Evolutionary conservation across 92 coral and sea anemone genomes (phyloP), one percentile per base, ranked within the genome.

Genomic region (Anthopleura xanthogrammica): DNA sequence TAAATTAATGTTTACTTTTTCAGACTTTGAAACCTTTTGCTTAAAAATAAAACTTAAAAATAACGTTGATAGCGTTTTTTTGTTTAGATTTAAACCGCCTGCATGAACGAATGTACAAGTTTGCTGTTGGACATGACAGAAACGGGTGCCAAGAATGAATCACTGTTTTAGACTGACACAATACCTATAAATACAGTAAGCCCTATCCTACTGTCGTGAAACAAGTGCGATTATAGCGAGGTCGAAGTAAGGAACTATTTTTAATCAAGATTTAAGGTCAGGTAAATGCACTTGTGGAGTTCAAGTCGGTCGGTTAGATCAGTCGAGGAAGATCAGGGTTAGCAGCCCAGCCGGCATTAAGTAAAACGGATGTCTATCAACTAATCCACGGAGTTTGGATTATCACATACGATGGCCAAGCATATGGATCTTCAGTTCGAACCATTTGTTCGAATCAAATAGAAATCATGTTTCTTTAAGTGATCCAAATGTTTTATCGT

Each of bases 321-420:
- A 46, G 50, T 55, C 36, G 29, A 80, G 55, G 50, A 20, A 22
- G 76, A 60, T 62, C 17, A 17, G 41, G 24, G 23, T 56, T 36
- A 46, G 43, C 42, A 78, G 66, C 82, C 56, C 42, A 78, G 66
- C 82, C 56, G 46, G 72, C 83, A 71, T 62, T 62, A 72, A 80
- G 70, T 71, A 72, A 81, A 58, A 48, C 39, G 56, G 41, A 72
- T 41, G 83, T 19, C 83, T 64, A 60, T 80, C 83, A n/a, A 12
- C 77, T 81, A 81, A 81, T 81, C 84, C 84, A 36, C 68, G 77
- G 43, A 60, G 52, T 79, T 43, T 29, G 78, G 78, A 75, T 50
- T 75, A 42, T 75, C 78, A 75, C 55, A 42, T 19, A n/a, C n/a
- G 64, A 23, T 52, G 62, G 52, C 58, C 40, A 46, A 77, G 39